A percentile compares a stretch with the other conserved stretches of the same genome.
Conservation (phyloP, 2,113 vertebrate genomes). For the Dipodomys ordii region DNA sequence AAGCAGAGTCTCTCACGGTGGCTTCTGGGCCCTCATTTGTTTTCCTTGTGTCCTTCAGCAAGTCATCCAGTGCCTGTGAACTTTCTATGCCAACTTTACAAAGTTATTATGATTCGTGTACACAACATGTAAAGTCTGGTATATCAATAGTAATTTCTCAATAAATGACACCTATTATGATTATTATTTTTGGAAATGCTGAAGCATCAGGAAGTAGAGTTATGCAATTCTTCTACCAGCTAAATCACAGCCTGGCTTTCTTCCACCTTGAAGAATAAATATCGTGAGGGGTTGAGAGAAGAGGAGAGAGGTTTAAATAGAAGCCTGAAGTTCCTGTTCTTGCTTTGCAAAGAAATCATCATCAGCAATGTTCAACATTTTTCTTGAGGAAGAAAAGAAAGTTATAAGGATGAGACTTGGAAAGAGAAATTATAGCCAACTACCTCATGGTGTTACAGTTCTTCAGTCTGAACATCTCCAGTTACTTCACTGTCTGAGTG, state of each 20-base stretch:
- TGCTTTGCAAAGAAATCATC: conserved; percentile 9
- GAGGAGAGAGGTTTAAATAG: not conserved
- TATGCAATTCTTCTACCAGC: not conserved
- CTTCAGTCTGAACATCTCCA: not conserved
- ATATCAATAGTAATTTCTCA: not conserved
- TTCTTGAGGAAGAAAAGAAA: not conserved
- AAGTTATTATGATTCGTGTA: not conserved
- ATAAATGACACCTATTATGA: not conserved
- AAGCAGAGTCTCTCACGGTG: not conserved
- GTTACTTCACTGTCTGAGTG: not conserved
- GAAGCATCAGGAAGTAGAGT: not conserved
- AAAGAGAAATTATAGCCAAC: not conserved
- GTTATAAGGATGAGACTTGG: not conserved
- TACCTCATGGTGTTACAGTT: rapidly evolving
- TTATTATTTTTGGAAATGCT: not conserved
- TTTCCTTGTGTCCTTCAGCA: not conserved
- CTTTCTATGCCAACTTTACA: not conserved
- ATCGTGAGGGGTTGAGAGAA: not conserved
- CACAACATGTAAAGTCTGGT: not conserved
- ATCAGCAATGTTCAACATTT: not conserved
- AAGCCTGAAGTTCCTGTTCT: not conserved
- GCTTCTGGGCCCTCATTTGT: not conserved
- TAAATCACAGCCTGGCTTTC: not conserved
- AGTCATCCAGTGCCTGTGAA: not conserved
- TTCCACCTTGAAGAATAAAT: not conserved